A percentile compares a stretch with the other conserved stretches of the same genome.
These are phyloP conservation scores for Ophonus ardosiacus DNA, from an alignment of 2,888 invertebrate species.

Conservation along the genomic window DNA sequence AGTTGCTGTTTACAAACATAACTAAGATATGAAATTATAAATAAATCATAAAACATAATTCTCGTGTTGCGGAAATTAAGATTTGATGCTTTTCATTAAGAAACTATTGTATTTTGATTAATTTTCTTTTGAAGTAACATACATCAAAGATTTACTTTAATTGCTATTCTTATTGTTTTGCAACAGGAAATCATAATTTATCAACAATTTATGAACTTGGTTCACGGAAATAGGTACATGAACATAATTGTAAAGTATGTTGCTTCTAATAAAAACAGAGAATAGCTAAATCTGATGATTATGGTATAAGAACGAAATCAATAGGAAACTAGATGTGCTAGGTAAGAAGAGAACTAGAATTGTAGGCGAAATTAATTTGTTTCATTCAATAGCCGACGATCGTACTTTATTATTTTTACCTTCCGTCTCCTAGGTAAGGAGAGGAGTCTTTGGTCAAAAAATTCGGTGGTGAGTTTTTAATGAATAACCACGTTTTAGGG, in stretches of 20 bases:
- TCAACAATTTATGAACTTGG: background rate
- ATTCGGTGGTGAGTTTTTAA: too few relatives aligned
- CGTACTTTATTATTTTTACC: too few relatives aligned
- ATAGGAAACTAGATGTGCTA: too few relatives aligned
- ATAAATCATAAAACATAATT: background rate
- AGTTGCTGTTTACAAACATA: background rate
- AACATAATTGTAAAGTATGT: background rate
- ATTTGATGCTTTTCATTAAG: background rate
- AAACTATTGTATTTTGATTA: background rate
- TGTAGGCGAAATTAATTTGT: too few relatives aligned
- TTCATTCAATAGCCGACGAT: too few relatives aligned
- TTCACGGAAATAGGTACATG: background rate
- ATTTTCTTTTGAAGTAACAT: background rate
- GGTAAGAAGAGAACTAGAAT: too few relatives aligned
- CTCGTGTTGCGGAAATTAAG: background rate
- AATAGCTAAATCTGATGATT: too few relatives aligned
- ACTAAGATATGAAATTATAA: background rate
- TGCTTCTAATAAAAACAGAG: too few relatives aligned
- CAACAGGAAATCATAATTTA: background rate
- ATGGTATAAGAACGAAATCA: too few relatives aligned
- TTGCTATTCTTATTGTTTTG: background rate
- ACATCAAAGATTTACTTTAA: background rate
- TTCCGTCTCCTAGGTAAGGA: too few relatives aligned
- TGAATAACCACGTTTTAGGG: too few relatives aligned
- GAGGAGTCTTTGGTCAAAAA: too few relatives aligned